Base-by-base conservation (phyloP, 2,797 vertebrate genomes). In the Denticeps clupeoides region DNA sequence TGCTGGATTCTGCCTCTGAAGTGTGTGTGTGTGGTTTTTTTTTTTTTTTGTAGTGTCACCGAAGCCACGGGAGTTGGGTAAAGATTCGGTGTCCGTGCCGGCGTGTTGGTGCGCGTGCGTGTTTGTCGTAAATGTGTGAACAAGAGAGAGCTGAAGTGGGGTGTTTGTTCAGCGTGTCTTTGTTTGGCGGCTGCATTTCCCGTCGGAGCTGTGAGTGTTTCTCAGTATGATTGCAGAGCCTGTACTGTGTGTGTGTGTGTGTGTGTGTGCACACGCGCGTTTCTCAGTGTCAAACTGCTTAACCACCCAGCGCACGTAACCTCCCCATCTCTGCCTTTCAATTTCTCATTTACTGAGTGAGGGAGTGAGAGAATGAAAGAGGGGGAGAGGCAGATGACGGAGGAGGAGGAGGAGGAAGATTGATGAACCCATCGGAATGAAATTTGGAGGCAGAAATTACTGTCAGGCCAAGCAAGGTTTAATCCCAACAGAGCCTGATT, bases 351-450 rank as follows among this genome's bases (percentile, higher is more conserved):
- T 85, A 80, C 68, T 63, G 67, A 79, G 74, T 64, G 59, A 70
- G 65, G 40, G 60, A 60, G 64, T 69, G 69, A 65, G 65, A 71
- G 67, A 53, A 64, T 49, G 64, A 69, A 71, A 69, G 72, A 69
- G 71, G 77, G 73, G 57, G 71, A 71, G 70, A 71, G 77, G 77
- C 72, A 63, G 72, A 75, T 72, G 69, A 74, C 16, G 58, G 64
- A 53, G 60, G 53, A 65, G 52, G 25, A 51, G 64, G 62, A 65
- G 41, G 42, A 57, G 66, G 52, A 67, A 84, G 81, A 86, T 86
- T 84, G 82, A 85, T 84, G 82, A 83, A 81, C 77, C 79, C 71
- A 82, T 83, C 83, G 80, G 79, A 85, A 83, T 83, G 79, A 84
- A 80, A 86, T 86, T 82, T 86, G 79, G 74, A 81, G 76, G 73